A percentile compares a stretch with the other conserved stretches of the same genome.
These are phyloP conservation scores for Sialia sialis DNA, from an alignment of 2,113 vertebrate genomes.

Conservation along the genomic window DNA sequence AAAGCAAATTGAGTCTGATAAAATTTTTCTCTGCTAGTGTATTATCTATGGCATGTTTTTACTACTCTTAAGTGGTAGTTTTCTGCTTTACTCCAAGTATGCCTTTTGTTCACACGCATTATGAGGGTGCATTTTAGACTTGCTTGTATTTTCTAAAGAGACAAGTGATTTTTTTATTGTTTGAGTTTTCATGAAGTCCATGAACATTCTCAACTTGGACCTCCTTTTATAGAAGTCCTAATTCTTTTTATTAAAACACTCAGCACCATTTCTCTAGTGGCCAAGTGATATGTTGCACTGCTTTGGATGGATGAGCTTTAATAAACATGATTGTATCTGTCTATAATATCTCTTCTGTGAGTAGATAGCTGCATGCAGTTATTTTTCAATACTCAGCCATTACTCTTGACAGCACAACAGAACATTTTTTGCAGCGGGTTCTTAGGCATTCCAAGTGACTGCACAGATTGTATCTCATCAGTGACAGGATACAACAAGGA, in stretches of 20 bases:
- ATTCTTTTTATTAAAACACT: not conserved
- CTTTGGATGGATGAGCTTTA: not conserved
- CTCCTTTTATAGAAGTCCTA: not conserved
- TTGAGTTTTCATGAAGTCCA: not conserved
- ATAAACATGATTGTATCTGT: not conserved
- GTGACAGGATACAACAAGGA: not conserved
- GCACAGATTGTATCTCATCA: not conserved
- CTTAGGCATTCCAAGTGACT: not conserved
- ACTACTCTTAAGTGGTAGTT: not conserved
- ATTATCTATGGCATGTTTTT: not conserved
- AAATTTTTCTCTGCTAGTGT: not conserved
- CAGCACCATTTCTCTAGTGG: not conserved
- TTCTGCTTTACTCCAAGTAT: not conserved
- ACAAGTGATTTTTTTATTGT: not conserved
- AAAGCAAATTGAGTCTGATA: not conserved
- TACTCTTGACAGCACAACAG: not conserved
- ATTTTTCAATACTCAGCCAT: not conserved
- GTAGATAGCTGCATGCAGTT: not conserved
- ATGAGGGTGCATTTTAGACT: not conserved
- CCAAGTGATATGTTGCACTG: not conserved
- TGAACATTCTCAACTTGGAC: not conserved
- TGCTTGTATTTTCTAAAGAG: not conserved
- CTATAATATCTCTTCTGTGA: not conserved
- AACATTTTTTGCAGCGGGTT: not conserved
- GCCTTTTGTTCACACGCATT: not conserved